Evolutionary conservation across 2,113 vertebrate genomes (phyloP).

Genomic region (Alligator sinensis): DNA sequence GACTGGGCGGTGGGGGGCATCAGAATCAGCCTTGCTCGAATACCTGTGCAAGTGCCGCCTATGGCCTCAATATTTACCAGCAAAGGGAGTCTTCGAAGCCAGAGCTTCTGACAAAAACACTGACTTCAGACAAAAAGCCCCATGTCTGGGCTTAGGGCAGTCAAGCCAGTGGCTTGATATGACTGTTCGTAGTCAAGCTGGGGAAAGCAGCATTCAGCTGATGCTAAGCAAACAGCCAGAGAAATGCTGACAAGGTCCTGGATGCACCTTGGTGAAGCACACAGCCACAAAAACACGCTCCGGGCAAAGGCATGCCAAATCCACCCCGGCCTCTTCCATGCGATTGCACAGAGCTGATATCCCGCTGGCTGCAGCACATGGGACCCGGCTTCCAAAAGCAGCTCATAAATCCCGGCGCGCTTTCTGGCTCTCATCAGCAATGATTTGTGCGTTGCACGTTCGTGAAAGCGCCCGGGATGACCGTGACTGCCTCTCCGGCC

Average conservation of each 20-base stretch:
- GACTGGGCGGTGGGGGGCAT: too few species aligned
- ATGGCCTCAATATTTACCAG: neutral
- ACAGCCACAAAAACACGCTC: neutral
- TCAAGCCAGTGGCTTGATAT: neutral
- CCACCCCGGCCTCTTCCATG: neutral
- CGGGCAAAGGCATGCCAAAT: neutral
- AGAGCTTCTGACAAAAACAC: neutral
- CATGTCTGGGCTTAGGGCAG: neutral
- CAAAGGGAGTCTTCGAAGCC: neutral
- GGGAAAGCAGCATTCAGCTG: neutral
- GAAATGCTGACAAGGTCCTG: neutral
- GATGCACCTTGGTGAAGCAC: neutral
- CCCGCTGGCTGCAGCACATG: neutral
- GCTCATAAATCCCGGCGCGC: accelerated
- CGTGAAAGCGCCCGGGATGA: neutral
- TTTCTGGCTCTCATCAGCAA: neutral
- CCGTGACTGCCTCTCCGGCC: neutral
- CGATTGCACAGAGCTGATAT: neutral
- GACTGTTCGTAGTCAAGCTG: neutral
- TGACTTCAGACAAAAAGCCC: neutral
- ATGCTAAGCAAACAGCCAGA: neutral
- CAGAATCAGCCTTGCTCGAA: neutral
- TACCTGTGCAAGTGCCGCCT: neutral
- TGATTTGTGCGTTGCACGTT: neutral
- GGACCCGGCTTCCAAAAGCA: neutral